phyloP scores from a whole-genome alignment of 2,888 invertebrate species.

The Agrotis puta region DNA sequence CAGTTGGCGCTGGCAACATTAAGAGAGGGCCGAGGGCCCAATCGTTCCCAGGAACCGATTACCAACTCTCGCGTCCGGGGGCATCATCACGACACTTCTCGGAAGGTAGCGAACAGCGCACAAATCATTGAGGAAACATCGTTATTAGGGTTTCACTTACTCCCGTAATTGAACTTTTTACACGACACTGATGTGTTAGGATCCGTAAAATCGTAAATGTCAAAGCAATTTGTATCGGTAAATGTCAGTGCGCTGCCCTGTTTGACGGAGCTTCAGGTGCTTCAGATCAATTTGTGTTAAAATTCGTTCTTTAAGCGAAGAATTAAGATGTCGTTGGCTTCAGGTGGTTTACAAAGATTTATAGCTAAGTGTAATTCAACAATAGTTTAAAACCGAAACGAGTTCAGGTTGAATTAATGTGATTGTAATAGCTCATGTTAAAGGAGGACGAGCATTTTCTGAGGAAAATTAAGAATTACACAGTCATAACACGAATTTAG shows the following conservation, averaged over 20 bases:
- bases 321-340: slow-evolving; percentile 1
- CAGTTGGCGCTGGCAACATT: slow-evolving; percentile 27
- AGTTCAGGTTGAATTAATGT: background rate
- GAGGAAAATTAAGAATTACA: slow-evolving; percentile 9
- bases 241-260: slow-evolving; percentile 51
- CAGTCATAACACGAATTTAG: slow-evolving; percentile 5
- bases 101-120: slow-evolving; percentile 42
- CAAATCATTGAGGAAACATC: slow-evolving; percentile 57
- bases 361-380: background rate
- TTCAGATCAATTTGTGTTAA: slow-evolving; percentile 17
- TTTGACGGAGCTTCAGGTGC: slow-evolving; percentile 8
- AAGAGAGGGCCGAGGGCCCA: slow-evolving; percentile 51
- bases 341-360: background rate
- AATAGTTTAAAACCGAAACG: background rate
- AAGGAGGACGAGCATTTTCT: background rate
- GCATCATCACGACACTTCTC: slow-evolving; percentile 65
- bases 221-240: slow-evolving; percentile 51
- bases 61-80: slow-evolving; percentile 55
- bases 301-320: background rate
- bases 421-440: background rate
- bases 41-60: slow-evolving; percentile 64
- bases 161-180: slow-evolving; percentile 63
- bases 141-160: slow-evolving; percentile 58
- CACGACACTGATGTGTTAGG: slow-evolving; percentile 51
- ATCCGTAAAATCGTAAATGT: slow-evolving; percentile 56